phyloP scores from a whole-genome alignment of 2,113 vertebrate species.

The Aix galericulata region DNA sequence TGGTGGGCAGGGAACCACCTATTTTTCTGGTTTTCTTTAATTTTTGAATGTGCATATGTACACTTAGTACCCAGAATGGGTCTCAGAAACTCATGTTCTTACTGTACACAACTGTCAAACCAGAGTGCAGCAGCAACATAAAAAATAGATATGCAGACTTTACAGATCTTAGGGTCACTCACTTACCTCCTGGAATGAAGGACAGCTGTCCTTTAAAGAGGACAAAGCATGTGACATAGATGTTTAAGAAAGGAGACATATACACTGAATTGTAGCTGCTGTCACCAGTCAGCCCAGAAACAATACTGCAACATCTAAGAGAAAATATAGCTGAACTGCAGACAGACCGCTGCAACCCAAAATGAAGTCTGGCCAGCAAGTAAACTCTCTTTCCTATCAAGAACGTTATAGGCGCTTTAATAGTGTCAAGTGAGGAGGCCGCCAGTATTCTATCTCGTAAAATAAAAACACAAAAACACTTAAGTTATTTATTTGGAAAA shows the following conservation, averaged over 20 bases:
- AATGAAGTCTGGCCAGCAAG: neutral
- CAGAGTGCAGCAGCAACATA: neutral
- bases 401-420: neutral
- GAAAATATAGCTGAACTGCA: neutral
- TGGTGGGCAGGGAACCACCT: neutral
- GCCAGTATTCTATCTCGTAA: neutral
- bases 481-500: neutral
- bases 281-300: neutral
- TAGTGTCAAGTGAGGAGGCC: neutral
- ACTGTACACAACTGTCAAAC: neutral
- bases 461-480: neutral
- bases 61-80: neutral
- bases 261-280: neutral
- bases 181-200: neutral
- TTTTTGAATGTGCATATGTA: neutral
- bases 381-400: neutral
- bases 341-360: neutral
- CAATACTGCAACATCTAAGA: neutral
- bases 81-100: neutral
- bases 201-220: neutral
- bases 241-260: neutral
- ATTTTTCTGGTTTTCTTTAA: neutral
- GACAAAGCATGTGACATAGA: neutral
- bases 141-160: neutral
- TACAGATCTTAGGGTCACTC: neutral